Evolutionary conservation across 2,113 vertebrate genomes (phyloP), one percentile per base, ranked within the genome.

Genomic region (Dryoscopus gambensis): DNA sequence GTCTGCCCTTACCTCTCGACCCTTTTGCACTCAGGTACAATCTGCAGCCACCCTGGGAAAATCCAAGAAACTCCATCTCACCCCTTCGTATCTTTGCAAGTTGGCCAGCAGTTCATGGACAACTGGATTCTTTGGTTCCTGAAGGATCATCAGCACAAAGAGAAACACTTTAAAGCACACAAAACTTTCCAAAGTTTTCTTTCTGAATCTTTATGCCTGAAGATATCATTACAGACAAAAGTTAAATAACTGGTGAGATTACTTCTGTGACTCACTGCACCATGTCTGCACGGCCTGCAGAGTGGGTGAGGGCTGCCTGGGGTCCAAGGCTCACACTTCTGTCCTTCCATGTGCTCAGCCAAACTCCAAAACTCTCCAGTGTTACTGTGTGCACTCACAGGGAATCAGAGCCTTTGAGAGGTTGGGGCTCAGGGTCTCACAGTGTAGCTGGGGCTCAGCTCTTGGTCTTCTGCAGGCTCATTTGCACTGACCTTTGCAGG

Each of bases 321-420:
- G 11, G 6, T 17, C 35, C 73, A 35, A 9, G 44, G 53, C 21
- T 93, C 46, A 65, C 14, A 7, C 3, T 62, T 28, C 33, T 60
- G 18, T 52, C 50, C 53, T 84, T 59, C 62, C 19, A 16, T 0
- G 3, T 5, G 30, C 52, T 57, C 84, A 84, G 17, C 10, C 76
- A 19, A 28, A 8, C 25, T 27, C 40, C 30, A 21, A 30, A 84
- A 60, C 9, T 73, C 63, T 50, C 20, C 39, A 60, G 40, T 2
- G 15, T 55, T 69, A 8, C 0, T 6, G 10, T 4, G 46, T 49
- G 44, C n/a, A 27, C 33, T 57, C 42, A 22, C 0, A 1, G 6
- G 42, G 7, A 74, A 40, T 65, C 31, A 8, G 44, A 49, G 17
- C 12, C 28, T 33, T 42, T 8, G 16, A 16, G 42, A 53, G 13